Conservation (phyloP, 2,113 vertebrate species). For the Lamprologus callipterus region DNA sequence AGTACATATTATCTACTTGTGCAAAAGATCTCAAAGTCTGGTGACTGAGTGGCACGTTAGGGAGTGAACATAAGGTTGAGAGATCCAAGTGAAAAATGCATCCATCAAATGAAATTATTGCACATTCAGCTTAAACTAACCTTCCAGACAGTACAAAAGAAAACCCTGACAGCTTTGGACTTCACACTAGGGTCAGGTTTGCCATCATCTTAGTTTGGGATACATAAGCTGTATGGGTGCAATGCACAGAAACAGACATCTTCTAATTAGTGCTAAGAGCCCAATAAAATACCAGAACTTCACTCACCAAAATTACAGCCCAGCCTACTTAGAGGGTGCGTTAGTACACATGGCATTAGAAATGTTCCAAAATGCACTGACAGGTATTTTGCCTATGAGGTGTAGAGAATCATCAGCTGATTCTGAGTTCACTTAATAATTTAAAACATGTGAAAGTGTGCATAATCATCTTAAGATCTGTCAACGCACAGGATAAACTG, state of each 20-base stretch:
- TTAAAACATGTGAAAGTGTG: neutral
- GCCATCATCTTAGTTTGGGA: neutral
- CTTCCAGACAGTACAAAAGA: neutral
- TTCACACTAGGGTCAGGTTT: neutral
- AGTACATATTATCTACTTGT: neutral
- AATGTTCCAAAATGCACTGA: neutral
- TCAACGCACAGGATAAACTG: neutral
- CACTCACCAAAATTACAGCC: neutral
- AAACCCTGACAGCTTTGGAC: neutral
- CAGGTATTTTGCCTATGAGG: neutral
- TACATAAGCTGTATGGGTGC: neutral
- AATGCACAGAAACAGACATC: neutral
- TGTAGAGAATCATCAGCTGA: neutral
- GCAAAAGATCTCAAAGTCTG: neutral
- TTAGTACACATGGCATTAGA: neutral
- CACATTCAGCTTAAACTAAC: neutral
- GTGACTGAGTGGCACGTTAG: rapidly evolving
- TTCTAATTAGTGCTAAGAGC: neutral
- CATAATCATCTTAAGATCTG: neutral
- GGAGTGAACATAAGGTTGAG: neutral
- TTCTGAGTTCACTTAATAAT: neutral
- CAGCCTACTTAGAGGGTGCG: neutral
- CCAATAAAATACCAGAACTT: neutral
- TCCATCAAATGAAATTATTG: neutral
- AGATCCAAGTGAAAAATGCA: neutral